Base-by-base conservation (phyloP, 1,140 invertebrate species). In the Pseudomyrmex gracilis region DNA sequence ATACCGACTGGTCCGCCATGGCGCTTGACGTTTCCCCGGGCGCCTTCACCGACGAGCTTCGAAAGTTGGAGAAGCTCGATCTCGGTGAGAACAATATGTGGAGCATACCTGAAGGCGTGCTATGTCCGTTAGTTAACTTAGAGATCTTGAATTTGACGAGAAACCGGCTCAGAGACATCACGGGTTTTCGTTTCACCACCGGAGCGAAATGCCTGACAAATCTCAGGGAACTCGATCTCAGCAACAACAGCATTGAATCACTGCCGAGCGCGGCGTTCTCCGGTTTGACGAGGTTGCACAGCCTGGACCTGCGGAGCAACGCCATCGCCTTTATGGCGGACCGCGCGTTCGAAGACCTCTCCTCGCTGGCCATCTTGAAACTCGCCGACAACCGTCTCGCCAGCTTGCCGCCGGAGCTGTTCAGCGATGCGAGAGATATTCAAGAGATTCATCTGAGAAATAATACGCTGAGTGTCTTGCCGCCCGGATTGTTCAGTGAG, bases 1-100 rank as follows among this genome's bases (percentile, higher is more conserved):
- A 98, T 92, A 97, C 96, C 53, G 97, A 97, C 91, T 98, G 97
- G 98, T 97, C 97, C 12, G 96, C 97, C 7, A 97, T 98, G 96
- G 96, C 96, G 49, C 93, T 98, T 85, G 97, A 98, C 90, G 95
- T 98, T 63, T 96, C 96, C 15, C 95, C 95, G 2, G 96, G 96
- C 15, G 97, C 96, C 13, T 98, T 97, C 93, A 96, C 95, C 68
- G 95, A 96, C 87, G 97, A 97, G 91, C 95, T 97, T 47, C 94
- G 95, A 74, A 95, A 97, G 89, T 93, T 98, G 84, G 96, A 97
- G 93, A 95, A 96, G 57, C 94, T 99, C 64, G 98, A 99, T 94
- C 94, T 99, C 10, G 97, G 97, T 71, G 96, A 97, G 91, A 98
- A 98, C 93, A 98, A 98, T 93, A 97, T 99, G 94, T 97, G 97